Conservation (phyloP, 2,113 vertebrate species). For the Montifringilla adamsi region DNA sequence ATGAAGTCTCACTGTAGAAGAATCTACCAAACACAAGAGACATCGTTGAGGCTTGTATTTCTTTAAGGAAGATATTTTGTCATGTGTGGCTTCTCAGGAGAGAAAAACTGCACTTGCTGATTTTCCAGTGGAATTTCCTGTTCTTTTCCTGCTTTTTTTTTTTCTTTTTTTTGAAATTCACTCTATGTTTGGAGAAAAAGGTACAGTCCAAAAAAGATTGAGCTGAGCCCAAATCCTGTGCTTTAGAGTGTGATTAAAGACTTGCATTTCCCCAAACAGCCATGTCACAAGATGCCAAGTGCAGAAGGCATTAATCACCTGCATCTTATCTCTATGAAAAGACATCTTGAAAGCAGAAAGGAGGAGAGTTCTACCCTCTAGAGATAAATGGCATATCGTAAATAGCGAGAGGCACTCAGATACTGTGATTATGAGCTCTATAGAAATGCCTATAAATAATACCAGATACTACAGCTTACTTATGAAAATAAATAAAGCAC, state of each 20-base stretch:
- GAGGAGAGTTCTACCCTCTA: constrained; percentile 38
- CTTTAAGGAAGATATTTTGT: not conserved
- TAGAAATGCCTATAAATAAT: constrained; percentile 62
- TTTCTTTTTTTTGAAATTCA: not conserved
- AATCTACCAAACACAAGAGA: not conserved
- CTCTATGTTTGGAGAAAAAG: not conserved
- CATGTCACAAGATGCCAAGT: constrained; percentile 38
- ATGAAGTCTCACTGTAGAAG: not conserved
- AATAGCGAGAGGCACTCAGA: constrained; percentile 44
- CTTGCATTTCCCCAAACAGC: constrained; percentile 8
- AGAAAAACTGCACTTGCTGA: not conserved
- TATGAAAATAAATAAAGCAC: constrained; percentile 46
- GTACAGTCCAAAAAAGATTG: not conserved
- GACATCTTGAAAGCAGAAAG: constrained; percentile 35
- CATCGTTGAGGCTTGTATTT: not conserved
- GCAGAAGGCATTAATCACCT: constrained; percentile 44
- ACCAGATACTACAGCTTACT: constrained; percentile 33
- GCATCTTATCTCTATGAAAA: constrained; percentile 36
- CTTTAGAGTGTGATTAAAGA: constrained; percentile 7
- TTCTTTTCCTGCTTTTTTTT: not conserved
- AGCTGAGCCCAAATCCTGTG: not conserved
- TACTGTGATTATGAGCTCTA: constrained; percentile 57
- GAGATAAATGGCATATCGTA: constrained; percentile 48
- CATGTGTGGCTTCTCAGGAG: not conserved
- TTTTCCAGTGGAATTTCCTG: not conserved